A percentile compares a stretch with the other conserved stretches of the same genome.
Evolutionary conservation across 1,140 invertebrate genomes (phyloP).

Genomic region (Aphaenogaster floridana): DNA sequence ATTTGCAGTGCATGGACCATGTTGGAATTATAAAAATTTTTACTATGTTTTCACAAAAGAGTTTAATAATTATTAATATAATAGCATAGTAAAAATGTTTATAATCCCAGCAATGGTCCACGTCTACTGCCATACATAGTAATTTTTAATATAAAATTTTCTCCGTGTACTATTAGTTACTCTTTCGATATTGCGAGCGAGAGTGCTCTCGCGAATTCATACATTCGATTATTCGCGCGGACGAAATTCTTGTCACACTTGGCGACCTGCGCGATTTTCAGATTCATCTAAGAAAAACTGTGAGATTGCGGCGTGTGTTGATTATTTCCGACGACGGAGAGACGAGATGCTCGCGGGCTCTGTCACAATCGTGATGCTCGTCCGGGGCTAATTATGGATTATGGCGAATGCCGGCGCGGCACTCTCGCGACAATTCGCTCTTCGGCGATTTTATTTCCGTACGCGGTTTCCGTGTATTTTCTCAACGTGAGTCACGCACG

Average conservation of each 20-base stretch:
- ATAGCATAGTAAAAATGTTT: too few species aligned
- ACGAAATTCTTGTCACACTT: neutral
- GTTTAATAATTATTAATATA: too few species aligned
- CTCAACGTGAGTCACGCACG: slow-evolving; percentile 55
- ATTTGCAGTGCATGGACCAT: too few species aligned
- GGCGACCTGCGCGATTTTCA: neutral
- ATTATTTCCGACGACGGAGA: neutral
- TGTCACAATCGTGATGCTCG: neutral
- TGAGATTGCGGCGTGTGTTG: neutral
- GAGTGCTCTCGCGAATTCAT: neutral
- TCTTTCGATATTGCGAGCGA: neutral
- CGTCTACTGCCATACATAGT: too few species aligned
- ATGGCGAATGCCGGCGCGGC: neutral
- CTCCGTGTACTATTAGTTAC: neutral
- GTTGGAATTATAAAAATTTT: too few species aligned
- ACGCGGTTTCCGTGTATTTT: slow-evolving; percentile 62
- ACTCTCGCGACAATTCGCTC: slow-evolving; percentile 33
- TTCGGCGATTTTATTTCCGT: slow-evolving; percentile 59
- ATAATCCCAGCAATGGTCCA: too few species aligned
- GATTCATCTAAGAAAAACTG: neutral
- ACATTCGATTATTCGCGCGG: neutral
- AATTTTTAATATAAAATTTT: too few species aligned
- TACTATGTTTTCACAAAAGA: too few species aligned
- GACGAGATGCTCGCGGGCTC: neutral
- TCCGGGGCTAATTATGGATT: slow-evolving; percentile 42